Conservation (phyloP, 2,113 vertebrate genomes). For the Cynocephalus volans region DNA sequence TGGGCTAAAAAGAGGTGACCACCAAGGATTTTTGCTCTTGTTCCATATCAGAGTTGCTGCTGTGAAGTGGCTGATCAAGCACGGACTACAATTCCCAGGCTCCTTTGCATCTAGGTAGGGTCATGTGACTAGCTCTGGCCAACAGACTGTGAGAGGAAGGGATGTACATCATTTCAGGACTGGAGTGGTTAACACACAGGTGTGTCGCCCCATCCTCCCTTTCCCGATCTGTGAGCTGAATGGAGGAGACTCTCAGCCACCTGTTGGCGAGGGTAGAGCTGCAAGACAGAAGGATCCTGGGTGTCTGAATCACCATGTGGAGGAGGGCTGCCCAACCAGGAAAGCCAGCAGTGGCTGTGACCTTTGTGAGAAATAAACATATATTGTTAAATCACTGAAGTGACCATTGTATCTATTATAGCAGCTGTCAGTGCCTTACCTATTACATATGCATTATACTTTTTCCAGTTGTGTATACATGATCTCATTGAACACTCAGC, state of each 20-base stretch:
- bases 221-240: not conserved
- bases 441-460: not conserved
- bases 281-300: not conserved
- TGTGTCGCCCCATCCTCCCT: not conserved
- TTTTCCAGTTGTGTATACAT: not conserved
- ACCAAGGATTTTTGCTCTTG: not conserved
- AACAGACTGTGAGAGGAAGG: not conserved
- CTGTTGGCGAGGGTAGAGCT: not conserved
- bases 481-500: not conserved
- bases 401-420: not conserved
- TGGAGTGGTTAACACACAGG: not conserved
- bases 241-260: not conserved
- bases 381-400: not conserved
- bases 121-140: conserved; percentile 51
- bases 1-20: not conserved
- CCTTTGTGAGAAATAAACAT: not conserved
- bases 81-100: conserved; percentile 69
- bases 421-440: not conserved
- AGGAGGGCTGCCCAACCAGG: not conserved
- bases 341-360: not conserved
- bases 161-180: not conserved
- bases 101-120: not conserved
- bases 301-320: not conserved
- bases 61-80: not conserved
- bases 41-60: not conserved